phyloP scores from a whole-genome alignment of 2,797 vertebrate species.

The Diplodus sargus region DNA sequence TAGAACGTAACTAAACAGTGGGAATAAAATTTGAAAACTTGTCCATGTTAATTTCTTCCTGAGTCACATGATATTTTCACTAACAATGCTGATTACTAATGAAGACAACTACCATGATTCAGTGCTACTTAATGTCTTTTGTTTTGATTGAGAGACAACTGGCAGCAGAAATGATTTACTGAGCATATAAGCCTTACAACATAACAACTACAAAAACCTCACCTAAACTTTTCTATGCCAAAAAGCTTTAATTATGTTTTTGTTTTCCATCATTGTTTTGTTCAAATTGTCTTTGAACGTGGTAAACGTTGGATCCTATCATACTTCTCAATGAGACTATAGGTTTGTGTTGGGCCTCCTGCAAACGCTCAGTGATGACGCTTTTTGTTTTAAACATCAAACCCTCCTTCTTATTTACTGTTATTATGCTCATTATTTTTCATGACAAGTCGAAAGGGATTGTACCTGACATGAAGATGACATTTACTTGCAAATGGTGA shows the following conservation, averaged over 20 bases:
- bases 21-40: too few species aligned
- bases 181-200: too few species aligned
- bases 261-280: background rate
- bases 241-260: background rate
- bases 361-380: background rate
- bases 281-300: background rate
- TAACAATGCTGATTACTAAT: too few species aligned
- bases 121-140: too few species aligned
- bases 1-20: too few species aligned
- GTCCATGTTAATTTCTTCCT: too few species aligned
- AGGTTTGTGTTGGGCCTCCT: background rate
- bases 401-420: background rate
- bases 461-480: background rate
- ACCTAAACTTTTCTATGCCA: too few species aligned
- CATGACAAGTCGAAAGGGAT: background rate
- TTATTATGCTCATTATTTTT: background rate
- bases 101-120: too few species aligned
- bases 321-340: background rate
- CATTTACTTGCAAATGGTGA: background rate
- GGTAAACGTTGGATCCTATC: background rate
- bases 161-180: too few species aligned
- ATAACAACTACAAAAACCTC: background rate
- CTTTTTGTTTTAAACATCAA: conserved; percentile 4
- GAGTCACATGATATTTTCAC: too few species aligned
- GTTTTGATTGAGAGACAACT: too few species aligned